Percentiles rank a stretch among this genome's conserved stretches.
Conservation (phyloP, 2,113 vertebrate genomes). For the human region DNA sequence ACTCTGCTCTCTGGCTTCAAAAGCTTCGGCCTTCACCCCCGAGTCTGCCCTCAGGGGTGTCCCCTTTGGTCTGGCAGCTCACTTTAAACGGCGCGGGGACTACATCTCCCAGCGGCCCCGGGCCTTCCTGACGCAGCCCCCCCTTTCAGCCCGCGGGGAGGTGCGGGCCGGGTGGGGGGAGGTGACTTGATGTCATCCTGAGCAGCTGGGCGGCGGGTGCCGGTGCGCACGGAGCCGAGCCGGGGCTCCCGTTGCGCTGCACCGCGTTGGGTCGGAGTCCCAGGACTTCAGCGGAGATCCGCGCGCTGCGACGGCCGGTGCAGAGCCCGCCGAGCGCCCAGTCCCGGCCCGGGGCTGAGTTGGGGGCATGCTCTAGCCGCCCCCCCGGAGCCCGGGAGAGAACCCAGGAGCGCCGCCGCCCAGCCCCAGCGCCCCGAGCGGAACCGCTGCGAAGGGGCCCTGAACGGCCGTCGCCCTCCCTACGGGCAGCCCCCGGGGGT, state of each 20-base stretch:
- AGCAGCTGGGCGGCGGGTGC: conserved; percentile 75
- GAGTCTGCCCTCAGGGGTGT: not conserved
- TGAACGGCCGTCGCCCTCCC: not conserved
- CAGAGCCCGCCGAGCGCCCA: not conserved
- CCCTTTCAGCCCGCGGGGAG: conserved; percentile 29
- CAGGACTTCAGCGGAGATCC: conserved; percentile 17
- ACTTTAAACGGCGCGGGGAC: conserved; percentile 71
- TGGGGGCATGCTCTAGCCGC: conserved; percentile 60
- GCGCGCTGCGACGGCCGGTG: not conserved
- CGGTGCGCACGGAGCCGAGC: conserved; percentile 59
- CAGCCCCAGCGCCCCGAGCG: conserved; percentile 45
- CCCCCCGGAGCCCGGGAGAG: conserved; percentile 32
- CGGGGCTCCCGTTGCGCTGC: conserved; percentile 53
- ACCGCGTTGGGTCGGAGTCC: conserved; percentile 42
- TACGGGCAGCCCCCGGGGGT: not conserved
- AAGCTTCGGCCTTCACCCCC: not conserved
- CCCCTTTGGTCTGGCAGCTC: not conserved
- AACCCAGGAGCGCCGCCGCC: conserved; percentile 64
- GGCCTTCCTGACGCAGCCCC: conserved; percentile 57
- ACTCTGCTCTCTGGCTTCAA: not conserved
- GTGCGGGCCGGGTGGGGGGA: conserved; percentile 70
- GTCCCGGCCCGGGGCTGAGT: conserved; percentile 10
- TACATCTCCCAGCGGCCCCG: conserved; percentile 75
- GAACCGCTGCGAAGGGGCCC: conserved; percentile 5
- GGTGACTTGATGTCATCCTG: conserved; percentile 82